Percentiles rank a stretch among this genome's conserved stretches.
phyloP scores from a whole-genome alignment of 2,888 invertebrate genomes.

The Acrobasis consociella region DNA sequence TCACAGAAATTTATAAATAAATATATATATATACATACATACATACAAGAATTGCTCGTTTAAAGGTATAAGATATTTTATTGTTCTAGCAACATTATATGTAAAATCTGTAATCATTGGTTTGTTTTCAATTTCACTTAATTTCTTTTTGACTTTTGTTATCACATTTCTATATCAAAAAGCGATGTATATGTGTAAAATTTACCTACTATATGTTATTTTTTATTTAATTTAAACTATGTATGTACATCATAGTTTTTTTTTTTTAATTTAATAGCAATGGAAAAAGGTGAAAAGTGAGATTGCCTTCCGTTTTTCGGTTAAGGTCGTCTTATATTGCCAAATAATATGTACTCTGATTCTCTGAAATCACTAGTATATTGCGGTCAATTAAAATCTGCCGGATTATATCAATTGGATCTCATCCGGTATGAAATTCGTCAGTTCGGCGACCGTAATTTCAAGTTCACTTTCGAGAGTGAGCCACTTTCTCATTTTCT shows the following conservation, averaged over 20 bases:
- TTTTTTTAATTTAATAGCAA: background rate
- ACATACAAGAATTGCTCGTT: too few relatives aligned
- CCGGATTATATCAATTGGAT: constrained; percentile 42
- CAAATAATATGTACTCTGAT: constrained; percentile 37
- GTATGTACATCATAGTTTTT: background rate
- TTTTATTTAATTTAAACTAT: background rate
- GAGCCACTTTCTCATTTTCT: constrained; percentile 67
- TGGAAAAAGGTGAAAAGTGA: background rate
- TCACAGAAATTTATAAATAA: too few relatives aligned
- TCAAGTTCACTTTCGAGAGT: constrained; percentile 63
- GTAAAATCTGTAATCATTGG: background rate
- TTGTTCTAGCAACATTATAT: background rate
- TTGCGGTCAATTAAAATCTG: constrained; percentile 39
- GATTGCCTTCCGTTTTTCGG: constrained; percentile 17
- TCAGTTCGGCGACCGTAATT: constrained; percentile 66
- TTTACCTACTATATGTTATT: background rate
- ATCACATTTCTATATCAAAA: background rate
- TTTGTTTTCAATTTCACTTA: background rate
- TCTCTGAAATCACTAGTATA: constrained; percentile 31
- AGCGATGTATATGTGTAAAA: background rate
- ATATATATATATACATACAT: too few relatives aligned
- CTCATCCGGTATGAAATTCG: constrained; percentile 65
- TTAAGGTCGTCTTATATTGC: constrained; percentile 35
- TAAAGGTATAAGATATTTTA: background rate
- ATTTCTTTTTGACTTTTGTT: background rate